Base-by-base conservation (phyloP, 2,113 vertebrate species). In the Hassar affinis region DNA sequence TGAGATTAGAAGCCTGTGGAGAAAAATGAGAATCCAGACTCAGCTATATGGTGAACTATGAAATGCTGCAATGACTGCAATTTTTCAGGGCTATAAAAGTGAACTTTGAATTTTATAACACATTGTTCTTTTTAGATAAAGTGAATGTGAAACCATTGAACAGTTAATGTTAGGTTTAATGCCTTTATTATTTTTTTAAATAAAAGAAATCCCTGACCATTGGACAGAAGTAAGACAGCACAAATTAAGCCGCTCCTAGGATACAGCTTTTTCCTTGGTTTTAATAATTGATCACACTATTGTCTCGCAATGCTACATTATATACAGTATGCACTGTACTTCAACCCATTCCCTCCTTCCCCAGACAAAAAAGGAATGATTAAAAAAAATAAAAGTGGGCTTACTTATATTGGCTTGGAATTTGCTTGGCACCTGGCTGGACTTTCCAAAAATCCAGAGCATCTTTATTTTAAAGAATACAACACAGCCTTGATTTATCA, bases 381-480 rank as follows among this genome's bases (percentile, higher is more conserved):
- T 30, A 9, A 64, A 42, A 42, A 61, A 27, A 64, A 64, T 6
- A 49, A 68, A 38, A 12, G 18, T 20, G 18, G 10, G 10, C 18
- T 38, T 77, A 20, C 30, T 54, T 20, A 25, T 6, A 72, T 42
- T 47, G 30, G 11, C 27, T 49, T 74, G 69, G 52, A 64, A 54
- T 38, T 27, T 42, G 45, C 52, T 64, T 76, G 72, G 22, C 15
- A n/a, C 72, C 6, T 51, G 56, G 22, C 56, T 35, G 6, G 18
- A 82, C 71, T 57, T 51, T 78, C 56, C 45, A 85, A 82, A 82
- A 81, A 35, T 87, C 64, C 81, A 38, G 64, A 27, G 56, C 30
- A 78, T 77, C 75, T 56, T 78, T 8, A 74, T 85, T 85, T 80
- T 74, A 59, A 81, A 78, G 38, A 52, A 69, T 54, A 74, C 10